phyloP scores from a whole-genome alignment of 2,113 vertebrate genomes.

The Hippocampus abdominalis region DNA sequence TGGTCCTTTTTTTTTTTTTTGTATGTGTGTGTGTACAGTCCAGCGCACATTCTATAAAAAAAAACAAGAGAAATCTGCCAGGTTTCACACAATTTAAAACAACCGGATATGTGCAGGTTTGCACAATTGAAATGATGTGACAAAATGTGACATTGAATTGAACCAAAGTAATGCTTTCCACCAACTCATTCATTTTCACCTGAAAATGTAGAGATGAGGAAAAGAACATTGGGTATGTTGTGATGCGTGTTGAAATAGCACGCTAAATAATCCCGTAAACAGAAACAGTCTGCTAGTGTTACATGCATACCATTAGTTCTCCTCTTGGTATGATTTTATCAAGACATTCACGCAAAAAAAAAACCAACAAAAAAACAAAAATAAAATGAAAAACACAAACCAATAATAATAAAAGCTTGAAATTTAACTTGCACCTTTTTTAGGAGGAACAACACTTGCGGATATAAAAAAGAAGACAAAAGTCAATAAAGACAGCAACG shows the following conservation, averaged over 20 bases:
- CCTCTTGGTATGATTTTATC: conserved; percentile 15
- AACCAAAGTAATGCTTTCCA: conserved; percentile 41
- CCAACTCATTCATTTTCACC: conserved; percentile 33
- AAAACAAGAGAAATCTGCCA: conserved; percentile 10
- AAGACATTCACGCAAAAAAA: conserved; percentile 17
- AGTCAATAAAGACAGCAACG: conserved; percentile 54
- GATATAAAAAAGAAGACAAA: conserved; percentile 29
- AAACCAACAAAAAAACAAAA: background rate
- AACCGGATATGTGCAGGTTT: conserved; percentile 13
- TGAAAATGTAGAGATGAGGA: conserved; percentile 31
- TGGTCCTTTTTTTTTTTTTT: conserved; percentile 23
- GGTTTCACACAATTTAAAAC: conserved; percentile 30
- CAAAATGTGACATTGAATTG: background rate
- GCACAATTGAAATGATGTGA: conserved; percentile 55
- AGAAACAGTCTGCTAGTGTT: conserved; percentile 36
- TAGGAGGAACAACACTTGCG: conserved; percentile 38
- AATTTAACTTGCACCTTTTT: conserved; percentile 43
- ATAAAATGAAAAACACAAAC: conserved; percentile 3
- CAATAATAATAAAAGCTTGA: conserved; percentile 1
- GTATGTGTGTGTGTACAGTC: conserved; percentile 11
- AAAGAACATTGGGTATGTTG: conserved; percentile 22
- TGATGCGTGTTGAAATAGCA: conserved; percentile 41
- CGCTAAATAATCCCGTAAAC: conserved; percentile 29
- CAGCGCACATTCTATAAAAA: conserved; percentile 45
- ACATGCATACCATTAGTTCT: conserved; percentile 36